Conservation (phyloP, 2,113 vertebrate species). For the Lampris incognitus region DNA sequence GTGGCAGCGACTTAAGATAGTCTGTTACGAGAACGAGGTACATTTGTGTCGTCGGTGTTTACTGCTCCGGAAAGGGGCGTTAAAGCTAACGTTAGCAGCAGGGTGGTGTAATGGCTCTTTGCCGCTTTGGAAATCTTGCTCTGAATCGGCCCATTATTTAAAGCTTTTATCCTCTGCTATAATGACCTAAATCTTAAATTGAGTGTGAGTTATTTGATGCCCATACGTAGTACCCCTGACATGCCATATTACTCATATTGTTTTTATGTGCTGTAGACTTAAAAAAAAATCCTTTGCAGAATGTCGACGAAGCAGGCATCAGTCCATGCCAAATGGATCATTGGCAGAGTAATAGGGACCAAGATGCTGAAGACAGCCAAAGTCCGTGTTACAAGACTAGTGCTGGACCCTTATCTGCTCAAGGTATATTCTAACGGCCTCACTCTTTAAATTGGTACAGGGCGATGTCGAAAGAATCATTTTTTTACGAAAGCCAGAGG, state of each 20-base stretch:
- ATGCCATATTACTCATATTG: background rate
- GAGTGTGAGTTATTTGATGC: too few species aligned
- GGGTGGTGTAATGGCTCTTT: too few species aligned
- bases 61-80: background rate
- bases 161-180: too few species aligned
- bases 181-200: too few species aligned
- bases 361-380: conserved; percentile 97
- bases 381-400: conserved; percentile 93
- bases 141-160: too few species aligned
- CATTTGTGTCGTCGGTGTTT: fast-evolving
- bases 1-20: fast-evolving
- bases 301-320: conserved; percentile 88
- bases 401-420: conserved; percentile 91
- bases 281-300: conserved; percentile 45
- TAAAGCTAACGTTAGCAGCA: conserved; percentile 17
- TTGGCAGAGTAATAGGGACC: conserved; percentile 95
- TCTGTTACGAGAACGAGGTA: background rate
- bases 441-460: background rate
- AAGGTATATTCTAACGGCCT: conserved; percentile 86
- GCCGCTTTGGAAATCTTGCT: too few species aligned
- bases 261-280: conserved; percentile 18
- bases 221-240: too few species aligned
- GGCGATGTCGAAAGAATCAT: too few species aligned
- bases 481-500: too few species aligned
- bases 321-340: conserved; percentile 94